phyloP scores from a whole-genome alignment of 2,113 vertebrate species.

The Henicopernis longicauda region DNA sequence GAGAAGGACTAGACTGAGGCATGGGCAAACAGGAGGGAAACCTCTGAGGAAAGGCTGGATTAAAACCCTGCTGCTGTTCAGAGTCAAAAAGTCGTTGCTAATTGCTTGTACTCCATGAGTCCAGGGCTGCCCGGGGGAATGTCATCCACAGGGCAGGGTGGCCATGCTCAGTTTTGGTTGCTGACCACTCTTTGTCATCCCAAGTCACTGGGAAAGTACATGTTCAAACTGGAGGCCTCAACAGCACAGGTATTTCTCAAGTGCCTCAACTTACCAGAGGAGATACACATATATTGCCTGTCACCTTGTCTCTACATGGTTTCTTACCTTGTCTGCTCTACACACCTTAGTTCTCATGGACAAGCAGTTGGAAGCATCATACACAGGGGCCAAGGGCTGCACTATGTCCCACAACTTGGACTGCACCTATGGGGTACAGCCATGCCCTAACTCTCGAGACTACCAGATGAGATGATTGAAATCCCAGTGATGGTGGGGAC shows the following conservation, averaged over 20 bases:
- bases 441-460: background rate
- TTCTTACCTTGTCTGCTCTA: background rate
- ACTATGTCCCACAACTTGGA: background rate
- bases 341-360: background rate
- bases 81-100: background rate
- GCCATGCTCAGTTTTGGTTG: background rate
- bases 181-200: background rate
- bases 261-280: background rate
- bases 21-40: background rate
- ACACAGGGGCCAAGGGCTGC: fast-evolving
- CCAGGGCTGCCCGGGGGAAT: background rate
- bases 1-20: background rate
- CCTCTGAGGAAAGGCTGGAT: background rate
- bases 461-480: background rate
- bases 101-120: background rate
- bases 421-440: background rate
- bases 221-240: background rate
- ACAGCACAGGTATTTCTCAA: background rate
- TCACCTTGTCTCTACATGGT: background rate
- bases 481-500: background rate
- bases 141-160: background rate
- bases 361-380: background rate
- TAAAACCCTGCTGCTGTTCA: background rate
- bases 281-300: background rate
- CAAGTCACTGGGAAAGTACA: background rate